These are phyloP conservation scores for Agriopis marginaria DNA, from an alignment of 2,888 invertebrate genomes.

Conservation along the genomic window DNA sequence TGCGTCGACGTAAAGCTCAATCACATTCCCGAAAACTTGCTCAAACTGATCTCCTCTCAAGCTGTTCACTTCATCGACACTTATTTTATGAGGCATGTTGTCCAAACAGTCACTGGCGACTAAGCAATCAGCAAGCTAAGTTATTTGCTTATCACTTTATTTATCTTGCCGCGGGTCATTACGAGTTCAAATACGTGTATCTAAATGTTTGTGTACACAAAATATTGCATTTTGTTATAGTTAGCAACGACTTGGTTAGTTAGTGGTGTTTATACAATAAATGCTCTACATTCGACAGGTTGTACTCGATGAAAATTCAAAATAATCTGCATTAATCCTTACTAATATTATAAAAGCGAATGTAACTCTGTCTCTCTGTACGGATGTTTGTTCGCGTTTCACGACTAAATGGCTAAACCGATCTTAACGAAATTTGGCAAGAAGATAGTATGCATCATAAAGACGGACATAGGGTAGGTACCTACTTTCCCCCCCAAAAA, in stretches of 20 bases:
- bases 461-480: too few species aligned
- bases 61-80: constrained; percentile 84
- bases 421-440: too few species aligned
- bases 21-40: constrained; percentile 87
- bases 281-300: not conserved
- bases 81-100: constrained; percentile 51
- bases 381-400: too few species aligned
- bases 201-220: constrained; percentile 39
- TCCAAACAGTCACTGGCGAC: constrained; percentile 19
- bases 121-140: constrained; percentile 14
- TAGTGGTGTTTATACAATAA: not conserved
- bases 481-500: too few species aligned
- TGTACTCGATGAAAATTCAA: not conserved
- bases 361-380: too few species aligned
- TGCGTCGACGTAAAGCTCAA: constrained; percentile 86
- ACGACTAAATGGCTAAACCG: too few species aligned
- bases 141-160: constrained; percentile 52
- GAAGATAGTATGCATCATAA: too few species aligned
- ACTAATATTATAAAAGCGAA: too few species aligned
- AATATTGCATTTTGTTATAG: constrained; percentile 17
- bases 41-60: constrained; percentile 83
- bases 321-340: too few species aligned
- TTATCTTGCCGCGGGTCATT: constrained; percentile 59
- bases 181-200: constrained; percentile 56
- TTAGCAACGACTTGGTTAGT: not conserved